phyloP scores from a whole-genome alignment of 1,140 invertebrate genomes.

The Cataglyphis hispanica region DNA sequence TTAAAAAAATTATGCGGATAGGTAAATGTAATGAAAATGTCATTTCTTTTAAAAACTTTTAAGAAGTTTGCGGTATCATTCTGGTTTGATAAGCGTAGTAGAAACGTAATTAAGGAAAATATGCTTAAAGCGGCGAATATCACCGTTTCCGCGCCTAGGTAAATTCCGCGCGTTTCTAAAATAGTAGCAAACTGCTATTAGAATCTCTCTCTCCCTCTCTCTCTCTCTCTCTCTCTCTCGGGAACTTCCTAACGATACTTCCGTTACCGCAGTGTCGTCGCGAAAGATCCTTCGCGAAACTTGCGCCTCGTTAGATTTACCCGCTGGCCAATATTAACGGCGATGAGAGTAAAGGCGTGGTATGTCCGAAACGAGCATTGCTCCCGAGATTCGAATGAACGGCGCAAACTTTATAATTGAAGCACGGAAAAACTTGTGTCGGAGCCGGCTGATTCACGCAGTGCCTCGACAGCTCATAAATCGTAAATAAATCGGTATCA shows the following conservation, averaged over 20 bases:
- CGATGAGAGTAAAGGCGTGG: background rate
- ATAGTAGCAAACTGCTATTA: constrained; percentile 53
- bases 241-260: constrained; percentile 62
- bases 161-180: constrained; percentile 62
- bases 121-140: constrained; percentile 60
- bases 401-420: constrained; percentile 54
- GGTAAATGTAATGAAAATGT: background rate
- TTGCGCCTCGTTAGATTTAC: constrained; percentile 58
- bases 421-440: constrained; percentile 17
- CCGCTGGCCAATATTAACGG: constrained; percentile 33
- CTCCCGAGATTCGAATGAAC: constrained; percentile 13
- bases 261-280: constrained; percentile 24
- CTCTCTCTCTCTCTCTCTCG: background rate
- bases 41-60: background rate
- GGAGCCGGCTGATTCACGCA: constrained; percentile 1
- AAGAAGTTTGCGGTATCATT: background rate
- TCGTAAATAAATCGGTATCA: background rate
- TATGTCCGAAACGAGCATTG: constrained; percentile 23
- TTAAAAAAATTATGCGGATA: background rate
- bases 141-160: constrained; percentile 59
- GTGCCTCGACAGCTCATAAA: background rate
- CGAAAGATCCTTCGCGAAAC: constrained; percentile 32
- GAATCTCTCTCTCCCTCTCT: background rate
- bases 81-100: constrained; percentile 22
- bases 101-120: constrained; percentile 69